Evolutionary conservation across 2,888 invertebrate species (phyloP).

Genomic region (Dynastes grantii): DNA sequence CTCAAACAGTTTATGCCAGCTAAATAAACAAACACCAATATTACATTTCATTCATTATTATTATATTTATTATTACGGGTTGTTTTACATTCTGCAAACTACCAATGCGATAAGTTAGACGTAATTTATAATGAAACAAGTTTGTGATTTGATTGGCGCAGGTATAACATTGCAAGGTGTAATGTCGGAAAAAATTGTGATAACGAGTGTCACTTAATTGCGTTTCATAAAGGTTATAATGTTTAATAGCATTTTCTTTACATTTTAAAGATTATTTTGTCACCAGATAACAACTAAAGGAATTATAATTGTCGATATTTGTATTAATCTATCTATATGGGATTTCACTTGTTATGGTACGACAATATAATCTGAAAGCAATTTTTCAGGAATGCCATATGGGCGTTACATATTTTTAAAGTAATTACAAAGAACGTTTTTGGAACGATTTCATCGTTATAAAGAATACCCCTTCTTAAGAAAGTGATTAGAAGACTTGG

Average conservation of each 20-base stretch:
- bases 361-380: slow-evolving; percentile 6
- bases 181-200: too few relatives aligned
- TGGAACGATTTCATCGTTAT: not conserved
- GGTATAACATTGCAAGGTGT: too few relatives aligned
- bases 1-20: too few relatives aligned
- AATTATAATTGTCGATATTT: not conserved
- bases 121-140: too few relatives aligned
- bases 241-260: not conserved
- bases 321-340: not conserved
- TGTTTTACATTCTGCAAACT: too few relatives aligned
- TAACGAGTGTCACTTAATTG: too few relatives aligned
- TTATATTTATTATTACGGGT: too few relatives aligned
- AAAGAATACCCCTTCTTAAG: not conserved
- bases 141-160: too few relatives aligned
- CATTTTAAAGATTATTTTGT: not conserved
- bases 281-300: not conserved
- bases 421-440: slow-evolving; percentile 1
- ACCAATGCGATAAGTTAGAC: too few relatives aligned
- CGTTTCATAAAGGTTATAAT: too few relatives aligned
- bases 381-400: slow-evolving; percentile 1
- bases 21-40: too few relatives aligned
- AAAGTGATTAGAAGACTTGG: not conserved
- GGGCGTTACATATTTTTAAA: slow-evolving; percentile 15
- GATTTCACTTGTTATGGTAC: not conserved
- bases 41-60: too few relatives aligned